phyloP scores from a whole-genome alignment of 2,888 invertebrate genomes.

The Papilio demoleus region DNA sequence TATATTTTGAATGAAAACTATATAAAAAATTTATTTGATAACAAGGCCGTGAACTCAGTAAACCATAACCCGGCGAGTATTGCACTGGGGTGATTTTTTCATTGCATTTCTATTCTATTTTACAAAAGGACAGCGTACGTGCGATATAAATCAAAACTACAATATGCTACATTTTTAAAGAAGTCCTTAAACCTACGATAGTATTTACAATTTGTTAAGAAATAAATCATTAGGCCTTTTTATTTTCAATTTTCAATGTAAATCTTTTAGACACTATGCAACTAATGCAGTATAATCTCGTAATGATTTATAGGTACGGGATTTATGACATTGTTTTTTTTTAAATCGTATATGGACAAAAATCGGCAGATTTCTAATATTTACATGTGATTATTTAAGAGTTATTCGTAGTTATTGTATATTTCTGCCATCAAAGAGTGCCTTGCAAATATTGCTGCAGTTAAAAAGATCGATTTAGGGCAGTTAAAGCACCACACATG shows the following conservation, averaged over 20 bases:
- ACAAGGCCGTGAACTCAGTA: conserved; percentile 54
- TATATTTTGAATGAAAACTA: neutral
- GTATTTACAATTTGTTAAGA: neutral
- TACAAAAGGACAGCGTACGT: conserved; percentile 64
- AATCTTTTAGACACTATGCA: too few species aligned
- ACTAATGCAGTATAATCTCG: too few species aligned
- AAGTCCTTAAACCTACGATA: neutral
- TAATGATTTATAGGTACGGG: too few species aligned
- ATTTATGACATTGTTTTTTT: too few species aligned
- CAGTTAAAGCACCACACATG: conserved; percentile 1
- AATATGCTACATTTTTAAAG: conserved; percentile 52
- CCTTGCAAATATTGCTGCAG: conserved; percentile 4
- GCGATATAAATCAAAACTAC: conserved; percentile 64
- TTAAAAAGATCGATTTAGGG: neutral
- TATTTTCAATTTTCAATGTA: too few species aligned
- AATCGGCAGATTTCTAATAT: too few species aligned
- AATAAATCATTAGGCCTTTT: neutral
- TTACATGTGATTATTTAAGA: too few species aligned
- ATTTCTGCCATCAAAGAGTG: neutral
- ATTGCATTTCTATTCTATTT: conserved; percentile 63
- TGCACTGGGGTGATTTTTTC: conserved; percentile 67
- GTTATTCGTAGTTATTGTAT: neutral
- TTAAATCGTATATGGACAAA: too few species aligned
- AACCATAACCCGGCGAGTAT: conserved; percentile 63
- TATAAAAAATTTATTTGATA: conserved; percentile 23